A percentile compares a stretch with the other conserved stretches of the same genome.
These are phyloP conservation scores for Daptonema setosum DNA, from an alignment of 2,888 invertebrate genomes.

Conservation along the genomic window DNA sequence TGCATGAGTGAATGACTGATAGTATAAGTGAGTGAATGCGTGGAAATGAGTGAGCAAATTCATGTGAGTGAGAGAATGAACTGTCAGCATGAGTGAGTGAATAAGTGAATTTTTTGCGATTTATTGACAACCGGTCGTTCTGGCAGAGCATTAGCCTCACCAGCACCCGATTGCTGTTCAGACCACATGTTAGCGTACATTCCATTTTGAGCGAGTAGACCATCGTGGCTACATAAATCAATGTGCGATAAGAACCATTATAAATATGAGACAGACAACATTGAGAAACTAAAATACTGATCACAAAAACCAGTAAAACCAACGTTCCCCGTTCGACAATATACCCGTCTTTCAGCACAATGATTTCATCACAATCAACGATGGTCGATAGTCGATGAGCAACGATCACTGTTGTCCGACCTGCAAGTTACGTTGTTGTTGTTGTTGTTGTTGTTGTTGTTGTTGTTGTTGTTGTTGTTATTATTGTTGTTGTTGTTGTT, in stretches of 20 bases:
- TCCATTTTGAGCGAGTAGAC: constrained; percentile 45
- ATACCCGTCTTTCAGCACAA: constrained; percentile 70
- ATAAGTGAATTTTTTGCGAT: no score
- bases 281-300: constrained; percentile 34
- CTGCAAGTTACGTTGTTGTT: constrained; percentile 44
- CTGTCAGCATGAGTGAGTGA: no score
- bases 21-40: no score
- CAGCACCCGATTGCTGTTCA: constrained; percentile 40
- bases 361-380: constrained; percentile 76
- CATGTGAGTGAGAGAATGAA: no score
- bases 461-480: background rate
- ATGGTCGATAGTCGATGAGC: constrained; percentile 78
- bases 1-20: no score
- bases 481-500: background rate
- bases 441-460: background rate
- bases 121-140: no score
- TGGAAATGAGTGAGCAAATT: no score
- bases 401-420: constrained; percentile 74
- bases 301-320: constrained; percentile 16
- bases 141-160: no score
- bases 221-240: constrained; percentile 44
- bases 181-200: constrained; percentile 79
- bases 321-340: constrained; percentile 71
- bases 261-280: background rate
- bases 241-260: background rate